These are phyloP conservation scores for Dufourea novaeangliae DNA, from an alignment of 1,140 invertebrate genomes.

Conservation along the genomic window DNA sequence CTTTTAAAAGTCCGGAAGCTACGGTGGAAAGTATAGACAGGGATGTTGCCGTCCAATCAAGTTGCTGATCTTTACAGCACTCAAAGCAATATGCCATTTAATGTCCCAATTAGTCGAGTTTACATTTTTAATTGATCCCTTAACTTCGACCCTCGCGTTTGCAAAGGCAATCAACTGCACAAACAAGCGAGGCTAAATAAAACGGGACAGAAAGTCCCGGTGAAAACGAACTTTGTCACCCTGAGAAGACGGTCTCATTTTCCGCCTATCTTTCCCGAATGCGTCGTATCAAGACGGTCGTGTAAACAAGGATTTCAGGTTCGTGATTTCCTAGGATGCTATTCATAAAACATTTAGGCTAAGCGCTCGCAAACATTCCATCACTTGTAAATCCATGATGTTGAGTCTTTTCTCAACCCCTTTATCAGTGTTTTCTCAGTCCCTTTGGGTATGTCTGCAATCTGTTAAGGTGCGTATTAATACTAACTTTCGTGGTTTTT, in stretches of 20 bases:
- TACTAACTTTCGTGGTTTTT: background rate
- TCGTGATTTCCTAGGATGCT: background rate
- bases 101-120: constrained; percentile 61
- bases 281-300: background rate
- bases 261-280: background rate
- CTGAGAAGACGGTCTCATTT: background rate
- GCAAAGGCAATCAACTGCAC: constrained; percentile 60
- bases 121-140: constrained; percentile 68
- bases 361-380: background rate
- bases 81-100: constrained; percentile 58
- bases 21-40: background rate
- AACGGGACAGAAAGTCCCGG: constrained; percentile 30
- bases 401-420: background rate
- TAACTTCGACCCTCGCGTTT: constrained; percentile 48
- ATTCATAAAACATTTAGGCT: constrained; percentile 14
- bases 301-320: constrained; percentile 24
- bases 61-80: constrained; percentile 11
- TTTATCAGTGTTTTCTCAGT: too few relatives aligned
- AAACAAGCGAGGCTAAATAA: constrained; percentile 58
- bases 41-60: constrained; percentile 12
- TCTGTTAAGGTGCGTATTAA: too few relatives aligned
- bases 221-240: constrained; percentile 36
- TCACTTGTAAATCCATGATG: background rate
- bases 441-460: too few relatives aligned
- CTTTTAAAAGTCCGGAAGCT: too few relatives aligned